These are phyloP conservation scores for Troides oblongomaculatus DNA, from an alignment of 2,888 invertebrate species.

Conservation along the genomic window DNA sequence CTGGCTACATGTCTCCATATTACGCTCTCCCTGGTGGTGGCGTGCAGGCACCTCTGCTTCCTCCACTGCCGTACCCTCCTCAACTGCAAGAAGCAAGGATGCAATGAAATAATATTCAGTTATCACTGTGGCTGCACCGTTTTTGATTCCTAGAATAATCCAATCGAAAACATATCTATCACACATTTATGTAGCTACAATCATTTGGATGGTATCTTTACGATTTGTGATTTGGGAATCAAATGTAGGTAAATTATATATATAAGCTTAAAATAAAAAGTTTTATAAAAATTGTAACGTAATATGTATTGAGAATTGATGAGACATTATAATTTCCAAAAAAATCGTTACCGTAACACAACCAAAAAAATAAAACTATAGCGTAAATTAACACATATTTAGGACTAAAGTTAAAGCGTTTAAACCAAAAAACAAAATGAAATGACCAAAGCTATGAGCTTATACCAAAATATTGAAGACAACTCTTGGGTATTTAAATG, in stretches of 20 bases:
- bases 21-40: constrained; percentile 84
- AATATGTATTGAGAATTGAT: not conserved
- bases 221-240: constrained; percentile 29
- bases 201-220: constrained; percentile 1
- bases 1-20: constrained; percentile 87
- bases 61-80: constrained; percentile 82
- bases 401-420: constrained; percentile 44
- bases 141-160: constrained; percentile 24
- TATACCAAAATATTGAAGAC: constrained; percentile 47
- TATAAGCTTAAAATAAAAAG: constrained; percentile 1
- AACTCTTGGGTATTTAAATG: constrained; percentile 39
- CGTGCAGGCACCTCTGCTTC: constrained; percentile 81
- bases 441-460: constrained; percentile 77
- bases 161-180: constrained; percentile 22
- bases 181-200: constrained; percentile 30
- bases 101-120: constrained; percentile 75
- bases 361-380: constrained; percentile 63
- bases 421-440: constrained; percentile 59
- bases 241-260: constrained; percentile 21
- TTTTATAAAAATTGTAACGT: constrained; percentile 4
- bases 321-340: not conserved
- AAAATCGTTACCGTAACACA: constrained; percentile 48
- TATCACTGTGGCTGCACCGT: constrained; percentile 32
- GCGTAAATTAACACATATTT: constrained; percentile 32
- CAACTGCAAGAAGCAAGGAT: constrained; percentile 88